Percentiles rank a stretch among this genome's conserved stretches.
Evolutionary conservation across 2,113 vertebrate species (phyloP).

Genomic region (Anolis sagrei): DNA sequence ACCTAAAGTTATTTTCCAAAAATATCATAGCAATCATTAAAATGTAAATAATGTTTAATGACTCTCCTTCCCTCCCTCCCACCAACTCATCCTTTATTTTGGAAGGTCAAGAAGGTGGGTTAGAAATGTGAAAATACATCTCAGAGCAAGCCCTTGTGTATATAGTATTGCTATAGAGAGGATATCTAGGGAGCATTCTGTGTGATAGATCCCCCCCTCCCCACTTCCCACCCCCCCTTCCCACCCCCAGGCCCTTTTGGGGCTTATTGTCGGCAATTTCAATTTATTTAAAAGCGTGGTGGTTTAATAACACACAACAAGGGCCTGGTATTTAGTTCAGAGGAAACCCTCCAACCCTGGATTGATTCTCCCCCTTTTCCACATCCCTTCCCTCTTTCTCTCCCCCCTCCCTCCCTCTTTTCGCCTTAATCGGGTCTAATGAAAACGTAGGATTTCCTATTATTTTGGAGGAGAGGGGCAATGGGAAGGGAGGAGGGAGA

Average conservation of each 20-base stretch:
- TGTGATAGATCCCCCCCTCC: no score
- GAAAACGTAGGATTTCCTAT: conserved; percentile 77
- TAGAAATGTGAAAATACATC: no score
- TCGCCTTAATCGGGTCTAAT: conserved; percentile 76
- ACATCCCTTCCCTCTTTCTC: conserved; percentile 74
- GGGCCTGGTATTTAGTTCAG: conserved; percentile 68
- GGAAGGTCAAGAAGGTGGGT: no score
- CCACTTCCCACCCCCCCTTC: no score
- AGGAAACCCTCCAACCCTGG: conserved; percentile 50
- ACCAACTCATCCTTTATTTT: no score
- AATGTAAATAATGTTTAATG: no score
- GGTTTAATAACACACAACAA: conserved; percentile 63
- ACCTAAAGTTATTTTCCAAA: no score
- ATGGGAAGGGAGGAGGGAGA: conserved; percentile 2
- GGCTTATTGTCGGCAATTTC: conserved; percentile 75
- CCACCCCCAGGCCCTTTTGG: not conserved
- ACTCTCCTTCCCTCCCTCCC: no score
- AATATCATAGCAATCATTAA: no score
- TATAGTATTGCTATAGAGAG: not conserved
- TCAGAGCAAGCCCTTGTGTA: no score
- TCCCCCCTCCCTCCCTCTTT: conserved; percentile 50
- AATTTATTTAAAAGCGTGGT: conserved; percentile 78
- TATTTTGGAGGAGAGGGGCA: conserved; percentile 37
- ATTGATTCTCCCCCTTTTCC: not conserved
- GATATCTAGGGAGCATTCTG: not conserved